Base-by-base conservation (phyloP, 2,113 vertebrate species). In the Melanerpes formicivorus region DNA sequence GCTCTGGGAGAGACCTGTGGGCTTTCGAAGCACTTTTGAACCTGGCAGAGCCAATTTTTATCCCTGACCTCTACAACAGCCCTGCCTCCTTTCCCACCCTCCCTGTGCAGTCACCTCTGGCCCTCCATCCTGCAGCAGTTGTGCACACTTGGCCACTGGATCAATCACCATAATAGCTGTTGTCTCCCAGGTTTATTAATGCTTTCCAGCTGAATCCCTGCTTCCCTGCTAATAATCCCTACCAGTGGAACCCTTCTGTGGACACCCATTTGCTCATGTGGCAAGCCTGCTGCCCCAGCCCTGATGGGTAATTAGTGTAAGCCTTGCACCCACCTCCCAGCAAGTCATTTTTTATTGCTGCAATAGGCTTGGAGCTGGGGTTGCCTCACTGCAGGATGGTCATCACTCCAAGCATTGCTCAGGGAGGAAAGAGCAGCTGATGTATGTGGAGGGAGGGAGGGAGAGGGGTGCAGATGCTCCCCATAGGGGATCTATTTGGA, bases 101-200 rank as follows among this genome's bases (percentile, higher is more conserved):
- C 75, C 63, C 32, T 40, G 32, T 50, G 50, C 73, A 69, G 14
- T 64, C 88, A 83, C 91, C 88, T 91, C 73, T 90, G 72, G 73
- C 87, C 59, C 25, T 94, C n/a, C 40, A 82, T 66, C 65, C 79
- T 82, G 63, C 71, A 72, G 30, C 66, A 89, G 79, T 62, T 78
- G 63, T 89, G 48, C 56, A 83, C 54, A 21, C 56, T 65, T 54
- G 32, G 69, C 65, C 76, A 66, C 82, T 54, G 87, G 93, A 95
- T 95, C 80, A 93, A 90, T 94, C 88, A 84, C 82, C 40, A 8
- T 88, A 93, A 94, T 63, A 94, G 76, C 86, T 89, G 83, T 88
- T 91, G 59, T 93, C 76, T 90, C 88, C 63, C 16, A 93, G 82
- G 60, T 62, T 93, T 94, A 90, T 93, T 95, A 67, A 76, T 82